Base-by-base conservation (phyloP, 2,797 vertebrate species). In the Austrolebias charrua region DNA sequence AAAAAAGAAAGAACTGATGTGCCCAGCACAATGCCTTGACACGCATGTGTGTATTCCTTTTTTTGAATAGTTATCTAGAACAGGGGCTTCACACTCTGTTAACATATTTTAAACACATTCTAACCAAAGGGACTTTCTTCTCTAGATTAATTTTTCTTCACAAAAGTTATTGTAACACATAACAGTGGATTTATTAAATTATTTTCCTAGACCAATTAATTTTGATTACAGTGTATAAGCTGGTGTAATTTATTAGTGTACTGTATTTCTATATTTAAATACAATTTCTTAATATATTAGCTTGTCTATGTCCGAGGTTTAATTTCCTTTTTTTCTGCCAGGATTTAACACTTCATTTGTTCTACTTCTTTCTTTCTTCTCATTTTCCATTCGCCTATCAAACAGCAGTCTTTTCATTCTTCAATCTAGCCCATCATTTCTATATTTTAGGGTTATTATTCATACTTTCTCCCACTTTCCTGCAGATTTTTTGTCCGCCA, bases 151-250 rank as follows among this genome's bases (percentile, higher is more conserved):
- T 43, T 43, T 19, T 12, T 42, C 24, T 24, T 42, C 24, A 14
- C 14, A 40, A 19, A 29, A 31, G 43, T 12, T 33, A 5, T 31
- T 43, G 6, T 46, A 47, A 31, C 9, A 35, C 38, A 28, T 43
- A n/a, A 12, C 12, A 28, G 58, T 20, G 24, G 49, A 47, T 66
- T 60, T 43, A 38, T 57, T 38, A 42, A 64, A 47, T 42, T 5
- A 40, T 75, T 13, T 65, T 56, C 45, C 76, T 68, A 47, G 44
- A 59, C 31, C 18, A 59, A 19, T 53, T 69, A 14, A 44, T 31
- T 63, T 48, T 55, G 44, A 63, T 55, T 69, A n/a, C n/a, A n/a
- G n/a, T n/a, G n/a, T n/a, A 48, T 55, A 33, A 61, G 40, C 58
- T 29, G 16, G 11, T 55, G n/a, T 46, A 8, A 28, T 49, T 10